Evolutionary conservation across 2,888 invertebrate genomes (phyloP).

Genomic region (Oligia strigilis): DNA sequence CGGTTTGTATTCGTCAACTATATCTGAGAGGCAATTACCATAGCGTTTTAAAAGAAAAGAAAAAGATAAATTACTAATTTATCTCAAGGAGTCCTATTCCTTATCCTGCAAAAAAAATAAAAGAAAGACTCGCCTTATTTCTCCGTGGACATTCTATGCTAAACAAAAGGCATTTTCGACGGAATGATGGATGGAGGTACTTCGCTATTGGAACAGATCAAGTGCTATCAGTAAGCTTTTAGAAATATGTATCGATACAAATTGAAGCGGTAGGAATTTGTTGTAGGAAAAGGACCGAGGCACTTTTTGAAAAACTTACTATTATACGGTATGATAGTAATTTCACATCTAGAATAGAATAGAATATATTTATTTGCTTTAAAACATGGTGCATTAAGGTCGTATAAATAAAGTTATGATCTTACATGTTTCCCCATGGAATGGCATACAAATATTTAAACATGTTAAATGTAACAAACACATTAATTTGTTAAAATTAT

Average conservation of each 20-base stretch:
- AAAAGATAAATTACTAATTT: conserved; percentile 77
- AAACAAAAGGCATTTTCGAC: conserved; percentile 77
- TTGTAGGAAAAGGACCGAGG: background rate
- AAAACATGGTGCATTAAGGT: too few species aligned
- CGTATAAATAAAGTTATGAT: too few species aligned
- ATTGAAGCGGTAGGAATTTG: conserved; percentile 48
- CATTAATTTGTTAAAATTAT: too few species aligned
- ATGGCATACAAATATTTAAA: too few species aligned
- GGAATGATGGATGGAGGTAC: conserved; percentile 75
- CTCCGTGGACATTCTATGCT: conserved; percentile 72
- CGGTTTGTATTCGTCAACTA: conserved; percentile 58
- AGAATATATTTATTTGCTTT: too few species aligned
- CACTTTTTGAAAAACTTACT: background rate
- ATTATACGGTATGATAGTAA: background rate
- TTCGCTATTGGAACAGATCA: conserved; percentile 71
- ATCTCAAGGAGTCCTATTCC: conserved; percentile 73
- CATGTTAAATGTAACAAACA: too few species aligned
- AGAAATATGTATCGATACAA: conserved; percentile 66
- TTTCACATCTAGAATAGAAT: background rate
- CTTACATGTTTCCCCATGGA: too few species aligned
- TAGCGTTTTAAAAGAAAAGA: conserved; percentile 66
- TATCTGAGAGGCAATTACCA: conserved; percentile 59
- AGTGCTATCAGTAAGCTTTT: conserved; percentile 62
- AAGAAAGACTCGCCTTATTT: conserved; percentile 54
- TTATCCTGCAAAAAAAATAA: conserved; percentile 71